Conservation (phyloP, 1,140 invertebrate species). For the Chlorops oryzae region DNA sequence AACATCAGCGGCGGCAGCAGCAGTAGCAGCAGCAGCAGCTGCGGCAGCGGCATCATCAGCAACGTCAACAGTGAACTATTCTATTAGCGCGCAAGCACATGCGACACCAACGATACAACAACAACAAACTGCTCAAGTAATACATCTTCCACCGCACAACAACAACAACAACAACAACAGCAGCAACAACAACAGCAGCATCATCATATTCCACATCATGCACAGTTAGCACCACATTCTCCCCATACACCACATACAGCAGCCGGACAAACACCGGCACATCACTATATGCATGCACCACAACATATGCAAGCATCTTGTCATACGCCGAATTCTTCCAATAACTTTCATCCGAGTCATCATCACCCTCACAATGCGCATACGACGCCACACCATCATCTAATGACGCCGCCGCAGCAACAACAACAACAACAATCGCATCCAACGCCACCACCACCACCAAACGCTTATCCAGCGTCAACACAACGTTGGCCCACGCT, state of each 20-base stretch:
- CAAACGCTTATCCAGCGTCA: slow-evolving; percentile 10
- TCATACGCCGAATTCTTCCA: no score
- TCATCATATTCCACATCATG: slow-evolving; percentile 1
- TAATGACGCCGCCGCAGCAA: slow-evolving; percentile 1
- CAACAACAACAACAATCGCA: slow-evolving; percentile 6
- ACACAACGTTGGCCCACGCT: slow-evolving; percentile 37
- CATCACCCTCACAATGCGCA: slow-evolving; percentile 1
- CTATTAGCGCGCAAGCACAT: no score
- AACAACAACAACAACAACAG: neutral
- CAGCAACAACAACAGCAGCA: slow-evolving; percentile 4
- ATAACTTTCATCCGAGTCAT: slow-evolving; percentile 3
- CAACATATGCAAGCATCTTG: no score
- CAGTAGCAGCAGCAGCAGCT: neutral
- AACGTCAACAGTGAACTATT: no score
- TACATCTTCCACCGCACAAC: no score
- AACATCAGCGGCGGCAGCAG: slow-evolving; percentile 14
- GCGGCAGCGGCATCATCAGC: neutral
- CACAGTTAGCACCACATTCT: no score
- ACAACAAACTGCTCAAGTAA: no score
- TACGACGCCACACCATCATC: neutral
- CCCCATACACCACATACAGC: slow-evolving; percentile 6
- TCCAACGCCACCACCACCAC: slow-evolving; percentile 9
- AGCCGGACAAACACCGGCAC: slow-evolving; percentile 2
- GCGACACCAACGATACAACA: no score
- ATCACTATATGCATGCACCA: neutral